A percentile compares a stretch with the other conserved stretches of the same genome.
phyloP scores from a whole-genome alignment of 1,140 invertebrate species.

The Coelopa frigida region DNA sequence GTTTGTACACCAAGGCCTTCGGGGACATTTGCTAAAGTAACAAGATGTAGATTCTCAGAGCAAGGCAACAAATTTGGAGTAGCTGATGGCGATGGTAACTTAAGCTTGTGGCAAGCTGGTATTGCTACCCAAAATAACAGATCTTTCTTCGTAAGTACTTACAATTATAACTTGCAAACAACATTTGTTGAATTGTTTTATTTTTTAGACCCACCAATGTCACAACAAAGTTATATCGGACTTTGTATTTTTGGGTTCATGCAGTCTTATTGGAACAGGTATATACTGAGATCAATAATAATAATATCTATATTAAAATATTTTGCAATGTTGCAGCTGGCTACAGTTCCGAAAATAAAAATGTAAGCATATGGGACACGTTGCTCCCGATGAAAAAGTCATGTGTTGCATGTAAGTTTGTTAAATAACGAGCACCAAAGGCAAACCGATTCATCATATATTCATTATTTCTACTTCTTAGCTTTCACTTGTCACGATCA shows the following conservation, averaged over 20 bases:
- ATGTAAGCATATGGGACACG: constrained; percentile 98
- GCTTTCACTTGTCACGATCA: constrained; percentile 90
- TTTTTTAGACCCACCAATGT: constrained; percentile 83
- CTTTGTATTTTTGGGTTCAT: constrained; percentile 95
- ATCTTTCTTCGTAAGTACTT: constrained; percentile 89
- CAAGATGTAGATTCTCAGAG: constrained; percentile 86
- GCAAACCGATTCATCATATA: too few relatives aligned
- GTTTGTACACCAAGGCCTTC: constrained; percentile 83
- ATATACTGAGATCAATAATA: constrained; percentile 18
- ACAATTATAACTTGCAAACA: constrained; percentile 11
- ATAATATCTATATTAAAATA: not conserved
- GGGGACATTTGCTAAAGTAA: constrained; percentile 87
- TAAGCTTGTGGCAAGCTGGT: constrained; percentile 91
- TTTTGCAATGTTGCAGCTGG: constrained; percentile 59
- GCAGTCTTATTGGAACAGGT: constrained; percentile 91
- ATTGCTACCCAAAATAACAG: constrained; percentile 71
- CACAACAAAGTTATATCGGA: constrained; percentile 96
- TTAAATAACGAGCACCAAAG: not conserved
- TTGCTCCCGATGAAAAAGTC: constrained; percentile 91
- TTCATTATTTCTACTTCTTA: constrained; percentile 38
- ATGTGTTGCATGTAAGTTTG: constrained; percentile 69
- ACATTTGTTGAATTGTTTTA: constrained; percentile 15
- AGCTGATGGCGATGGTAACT: constrained; percentile 82
- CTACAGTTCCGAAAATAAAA: constrained; percentile 91
- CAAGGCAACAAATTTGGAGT: constrained; percentile 99